These are phyloP conservation scores for Porites australiensis DNA, from an alignment of 64 coral and sea anemone species.

Conservation along the genomic window DNA sequence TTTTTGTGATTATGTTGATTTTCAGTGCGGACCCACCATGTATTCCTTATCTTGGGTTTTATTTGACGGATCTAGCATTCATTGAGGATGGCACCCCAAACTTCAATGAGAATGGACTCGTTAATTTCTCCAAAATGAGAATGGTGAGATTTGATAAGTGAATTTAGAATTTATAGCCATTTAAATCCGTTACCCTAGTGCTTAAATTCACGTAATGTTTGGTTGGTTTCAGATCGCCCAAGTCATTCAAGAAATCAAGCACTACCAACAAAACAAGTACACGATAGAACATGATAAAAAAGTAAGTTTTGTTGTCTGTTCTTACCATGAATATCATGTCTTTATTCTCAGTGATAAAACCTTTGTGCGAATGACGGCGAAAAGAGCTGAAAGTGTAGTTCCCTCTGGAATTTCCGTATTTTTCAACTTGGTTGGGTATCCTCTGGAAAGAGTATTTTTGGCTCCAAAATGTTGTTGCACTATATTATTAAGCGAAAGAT, in stretches of 20 bases:
- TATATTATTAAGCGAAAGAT: no score
- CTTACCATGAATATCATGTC: background rate
- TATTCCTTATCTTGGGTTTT: slow-evolving; percentile 96
- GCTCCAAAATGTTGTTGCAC: no score
- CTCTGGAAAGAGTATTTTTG: no score
- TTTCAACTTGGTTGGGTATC: no score
- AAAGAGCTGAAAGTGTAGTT: background rate
- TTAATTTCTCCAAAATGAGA: slow-evolving; percentile 99
- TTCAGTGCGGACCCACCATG: slow-evolving; percentile 91
- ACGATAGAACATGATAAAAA: slow-evolving; percentile 76
- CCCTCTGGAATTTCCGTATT: no score
- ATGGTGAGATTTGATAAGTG: slow-evolving; percentile 24
- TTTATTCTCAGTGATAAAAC: no score
- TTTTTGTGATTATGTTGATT: slow-evolving; percentile 21
- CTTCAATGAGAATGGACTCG: slow-evolving; percentile 86
- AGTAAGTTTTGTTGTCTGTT: slow-evolving; percentile 24
- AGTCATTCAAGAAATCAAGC: slow-evolving; percentile 94
- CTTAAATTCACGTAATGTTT: no score
- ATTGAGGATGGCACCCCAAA: slow-evolving; percentile 96
- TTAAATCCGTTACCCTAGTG: no score
- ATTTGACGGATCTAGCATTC: slow-evolving; percentile 91
- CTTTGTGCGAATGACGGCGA: background rate
- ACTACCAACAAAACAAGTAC: slow-evolving; percentile 92
- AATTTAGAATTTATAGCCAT: no score
- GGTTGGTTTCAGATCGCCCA: slow-evolving; percentile 82